Conservation (phyloP, 2,797 vertebrate species). For the Sebastes iracundus region DNA sequence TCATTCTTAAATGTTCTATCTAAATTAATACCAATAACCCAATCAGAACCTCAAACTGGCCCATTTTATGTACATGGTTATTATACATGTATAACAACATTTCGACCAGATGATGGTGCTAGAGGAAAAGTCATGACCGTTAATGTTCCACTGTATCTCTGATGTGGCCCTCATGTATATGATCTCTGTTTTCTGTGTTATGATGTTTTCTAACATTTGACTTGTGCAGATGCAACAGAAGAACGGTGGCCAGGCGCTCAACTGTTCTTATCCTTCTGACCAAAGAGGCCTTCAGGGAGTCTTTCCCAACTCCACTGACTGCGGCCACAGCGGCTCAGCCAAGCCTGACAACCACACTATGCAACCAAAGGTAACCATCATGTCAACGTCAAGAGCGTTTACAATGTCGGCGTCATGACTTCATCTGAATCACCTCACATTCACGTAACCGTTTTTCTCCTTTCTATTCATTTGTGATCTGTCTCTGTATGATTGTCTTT, state of each 20-base stretch:
- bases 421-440: conserved; percentile 39
- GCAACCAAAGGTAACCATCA: conserved; percentile 76
- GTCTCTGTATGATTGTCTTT: conserved; percentile 40
- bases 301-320: conserved; percentile 77
- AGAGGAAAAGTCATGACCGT: too few relatives aligned
- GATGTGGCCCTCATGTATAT: neutral
- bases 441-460: conserved; percentile 52
- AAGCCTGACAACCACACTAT: conserved; percentile 79
- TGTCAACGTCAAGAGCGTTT: neutral
- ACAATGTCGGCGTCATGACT: neutral
- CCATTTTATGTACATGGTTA: neutral
- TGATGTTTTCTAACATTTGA: neutral
- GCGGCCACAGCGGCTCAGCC: conserved; percentile 60
- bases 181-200: neutral
- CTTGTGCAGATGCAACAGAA: conserved; percentile 77
- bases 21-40: neutral
- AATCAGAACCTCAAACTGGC: neutral
- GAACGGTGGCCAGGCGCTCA: conserved; percentile 48
- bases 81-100: too few relatives aligned
- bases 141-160: neutral
- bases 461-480: conserved; percentile 58
- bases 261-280: conserved; percentile 77
- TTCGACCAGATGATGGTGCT: too few relatives aligned
- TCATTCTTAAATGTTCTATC: neutral
- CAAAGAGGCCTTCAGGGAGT: conserved; percentile 77